Evolutionary conservation across 2,797 vertebrate genomes (phyloP).

Genomic region (Semaprochilodus insignis): DNA sequence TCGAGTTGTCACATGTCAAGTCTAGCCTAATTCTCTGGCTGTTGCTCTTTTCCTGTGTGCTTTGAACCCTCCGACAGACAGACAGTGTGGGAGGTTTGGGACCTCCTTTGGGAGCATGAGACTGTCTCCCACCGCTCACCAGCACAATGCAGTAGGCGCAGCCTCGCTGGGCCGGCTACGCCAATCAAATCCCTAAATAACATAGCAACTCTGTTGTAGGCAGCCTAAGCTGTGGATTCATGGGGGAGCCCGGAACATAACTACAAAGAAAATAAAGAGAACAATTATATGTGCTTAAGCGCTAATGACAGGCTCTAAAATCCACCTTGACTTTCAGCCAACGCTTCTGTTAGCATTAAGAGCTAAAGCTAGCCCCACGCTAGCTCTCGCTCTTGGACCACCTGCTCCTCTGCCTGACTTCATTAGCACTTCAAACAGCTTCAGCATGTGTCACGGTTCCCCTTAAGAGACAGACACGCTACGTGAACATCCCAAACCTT

Average conservation of each 20-base stretch:
- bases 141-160: constrained; percentile 4
- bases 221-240: neutral
- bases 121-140: constrained; percentile 18
- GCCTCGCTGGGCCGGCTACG: constrained; percentile 4
- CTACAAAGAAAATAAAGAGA: constrained; percentile 30
- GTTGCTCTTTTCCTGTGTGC: constrained; percentile 36
- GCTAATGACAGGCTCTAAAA: constrained; percentile 16
- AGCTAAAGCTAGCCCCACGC: constrained; percentile 3
- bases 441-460: constrained; percentile 63
- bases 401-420: constrained; percentile 39
- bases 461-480: constrained; percentile 61
- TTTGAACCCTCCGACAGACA: constrained; percentile 34
- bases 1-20: constrained; percentile 62
- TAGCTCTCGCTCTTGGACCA: neutral
- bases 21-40: constrained; percentile 57
- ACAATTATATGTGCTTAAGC: constrained; percentile 25
- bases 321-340: neutral
- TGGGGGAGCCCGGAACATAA: neutral
- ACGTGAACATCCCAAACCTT: constrained; percentile 59
- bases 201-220: constrained; percentile 7
- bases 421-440: constrained; percentile 72
- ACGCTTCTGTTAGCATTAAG: constrained; percentile 25
- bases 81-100: constrained; percentile 23
- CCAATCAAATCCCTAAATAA: constrained; percentile 29
- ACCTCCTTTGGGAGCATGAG: constrained; percentile 27